phyloP scores from a whole-genome alignment of 2,113 vertebrate species.

The Gymnorhina tibicen region DNA sequence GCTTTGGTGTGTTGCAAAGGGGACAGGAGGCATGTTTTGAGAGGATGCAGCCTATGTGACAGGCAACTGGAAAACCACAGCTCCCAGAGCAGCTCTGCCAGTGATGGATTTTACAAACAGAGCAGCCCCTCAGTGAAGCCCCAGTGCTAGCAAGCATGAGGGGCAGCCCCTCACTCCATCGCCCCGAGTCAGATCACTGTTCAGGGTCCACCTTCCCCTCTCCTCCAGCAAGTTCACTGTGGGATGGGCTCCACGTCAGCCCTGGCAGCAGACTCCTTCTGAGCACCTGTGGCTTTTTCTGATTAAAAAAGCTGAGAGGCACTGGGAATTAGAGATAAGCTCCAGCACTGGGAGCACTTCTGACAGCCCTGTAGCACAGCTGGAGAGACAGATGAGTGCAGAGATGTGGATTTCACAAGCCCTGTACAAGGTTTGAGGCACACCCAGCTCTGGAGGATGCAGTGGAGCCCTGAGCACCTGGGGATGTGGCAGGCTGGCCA shows the following conservation, averaged over 20 bases:
- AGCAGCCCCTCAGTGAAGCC: background rate
- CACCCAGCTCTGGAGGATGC: background rate
- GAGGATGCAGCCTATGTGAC: background rate
- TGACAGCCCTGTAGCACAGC: background rate
- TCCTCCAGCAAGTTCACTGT: background rate
- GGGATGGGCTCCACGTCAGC: background rate
- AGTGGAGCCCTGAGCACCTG: background rate
- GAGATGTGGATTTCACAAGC: background rate
- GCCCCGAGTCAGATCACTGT: accelerated
- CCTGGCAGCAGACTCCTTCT: background rate
- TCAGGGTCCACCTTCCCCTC: background rate
- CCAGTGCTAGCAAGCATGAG: background rate
- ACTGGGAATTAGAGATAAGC: background rate
- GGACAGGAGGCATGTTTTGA: background rate
- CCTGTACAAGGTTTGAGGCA: background rate
- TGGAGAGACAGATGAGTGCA: background rate
- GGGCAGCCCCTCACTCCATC: background rate
- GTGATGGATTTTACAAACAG: background rate
- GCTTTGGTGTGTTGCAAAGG: background rate
- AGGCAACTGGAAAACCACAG: background rate
- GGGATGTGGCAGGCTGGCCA: background rate
- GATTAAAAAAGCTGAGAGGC: background rate
- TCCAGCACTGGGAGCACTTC: background rate
- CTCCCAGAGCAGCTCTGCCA: background rate
- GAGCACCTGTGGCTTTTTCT: background rate